Base-by-base conservation (phyloP, 2,888 invertebrate genomes). In the Hydriomena furcata region DNA sequence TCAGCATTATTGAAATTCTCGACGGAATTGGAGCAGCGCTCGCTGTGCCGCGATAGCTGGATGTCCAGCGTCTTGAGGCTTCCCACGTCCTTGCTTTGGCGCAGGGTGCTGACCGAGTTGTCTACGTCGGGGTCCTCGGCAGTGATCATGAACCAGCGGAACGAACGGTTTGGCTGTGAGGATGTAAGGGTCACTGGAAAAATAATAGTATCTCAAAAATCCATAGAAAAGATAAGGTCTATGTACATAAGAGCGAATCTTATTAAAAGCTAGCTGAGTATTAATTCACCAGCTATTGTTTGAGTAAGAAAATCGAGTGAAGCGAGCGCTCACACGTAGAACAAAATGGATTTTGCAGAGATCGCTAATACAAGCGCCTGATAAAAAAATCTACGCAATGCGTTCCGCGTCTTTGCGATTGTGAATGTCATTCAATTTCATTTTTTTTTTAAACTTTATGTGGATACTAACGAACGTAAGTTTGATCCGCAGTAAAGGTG, bases 91-190 rank as follows among this genome's bases (percentile, higher is more conserved):
- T 66, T 69, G 0, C 58, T 42, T 1, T 63, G 65, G 1, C 66
- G 66, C 0, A 67, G 64, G 23, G 69, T 73, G 27, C 76, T 72
- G 8, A 72, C 68, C 0, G 67, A 72, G 24, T 73, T 67, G 52
- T 88, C 89, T 5, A 82, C 66, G 0, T 75, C 73, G 0, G 89
- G 87, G 40, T 88, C 84, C 40, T 90, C 89, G 0, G 80, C 86
- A 0, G 88, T 88, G 44, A 90, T 84, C 87, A 90, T 88, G 66
- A 88, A 90, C 76, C 79, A 79, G 10, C 77, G 76, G 60, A 90
- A 89, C 0, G 84, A 76, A 0, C 79, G 76, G 0, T 61, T 67
- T 0, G 21, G 12, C 8, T 71, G 52, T 4, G 52, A 66, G 0
- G 81, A 60, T n/a, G 65, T 61, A 10, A 88, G 58, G 6, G 71